Evolutionary conservation across 1,140 invertebrate species (phyloP), one percentile per base, ranked within the genome.

Genomic region (Atta texana): DNA sequence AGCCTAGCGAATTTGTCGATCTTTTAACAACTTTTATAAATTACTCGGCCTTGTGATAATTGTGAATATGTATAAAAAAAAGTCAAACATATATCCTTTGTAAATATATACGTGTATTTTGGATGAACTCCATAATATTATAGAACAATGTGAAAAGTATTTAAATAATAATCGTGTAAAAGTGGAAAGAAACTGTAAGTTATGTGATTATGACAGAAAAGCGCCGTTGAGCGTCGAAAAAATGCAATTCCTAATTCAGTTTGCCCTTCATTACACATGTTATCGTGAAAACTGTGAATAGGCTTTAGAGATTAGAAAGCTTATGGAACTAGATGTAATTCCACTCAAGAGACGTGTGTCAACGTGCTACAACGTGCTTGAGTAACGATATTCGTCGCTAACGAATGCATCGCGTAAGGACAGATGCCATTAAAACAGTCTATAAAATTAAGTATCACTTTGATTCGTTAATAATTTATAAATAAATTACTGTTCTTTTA

Each of bases 1-100:
- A 98, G 93, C 98, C 98, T 2, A 92, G 95, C 2, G 96, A 98
- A 91, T 99, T 99, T 94, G 92, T 98, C 12, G 95, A 96, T 87
- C 89, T 96, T 88, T 95, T 96, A 3, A 92, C 91, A 1, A 76
- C 49, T 34, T 95, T 95, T 76, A 86, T 95, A 59, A 94, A 95
- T 69, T 49, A 91, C n/a, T 18, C 49, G 14, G 6, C 18, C 21
- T 81, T 34, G 44, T 89, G 77, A 92, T 53, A 34, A 16, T 81
- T 3, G 53, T 88, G 28, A 55, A 34, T 77, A 81, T 81, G 16
- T 88, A 89, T 24, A 51, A 64, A 63, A 80, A 57, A 61, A 24
- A 81, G 66, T 39, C 51, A 61, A 81, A 31, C 76, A 14, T 31
- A 31, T 31, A 31, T 82, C 3, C 69, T 69, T 87, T 89, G 82